These are phyloP conservation scores for Drosophila pallidifrons DNA, from an alignment of 1,140 invertebrate genomes.

Conservation along the genomic window DNA sequence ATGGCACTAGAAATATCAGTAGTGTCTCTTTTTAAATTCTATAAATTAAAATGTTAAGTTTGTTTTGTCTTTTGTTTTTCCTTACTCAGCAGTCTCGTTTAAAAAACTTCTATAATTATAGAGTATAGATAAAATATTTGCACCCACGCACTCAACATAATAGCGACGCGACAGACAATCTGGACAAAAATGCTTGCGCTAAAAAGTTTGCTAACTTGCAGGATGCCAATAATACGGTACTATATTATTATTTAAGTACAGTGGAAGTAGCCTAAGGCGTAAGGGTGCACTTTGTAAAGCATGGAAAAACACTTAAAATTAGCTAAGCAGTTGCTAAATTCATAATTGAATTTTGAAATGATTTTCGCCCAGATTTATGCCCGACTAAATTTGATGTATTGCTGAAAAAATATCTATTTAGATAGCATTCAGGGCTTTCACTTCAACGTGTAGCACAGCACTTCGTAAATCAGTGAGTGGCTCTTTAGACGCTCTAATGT, in stretches of 20 bases:
- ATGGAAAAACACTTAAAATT: conserved; percentile 4
- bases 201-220: conserved; percentile 2
- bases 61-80: too few species aligned
- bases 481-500: not conserved
- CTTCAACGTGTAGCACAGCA: not conserved
- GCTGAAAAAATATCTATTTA: too few species aligned
- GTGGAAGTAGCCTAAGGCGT: not conserved
- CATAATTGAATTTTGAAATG: not conserved
- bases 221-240: conserved; percentile 11
- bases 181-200: conserved; percentile 13
- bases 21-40: too few species aligned
- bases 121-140: conserved; percentile 8
- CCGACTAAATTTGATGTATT: not conserved
- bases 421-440: not conserved
- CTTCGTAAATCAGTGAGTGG: not conserved
- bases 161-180: conserved; percentile 3
- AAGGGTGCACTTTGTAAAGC: not conserved
- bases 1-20: too few species aligned
- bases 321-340: not conserved
- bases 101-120: not conserved
- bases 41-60: too few species aligned
- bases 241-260: not conserved
- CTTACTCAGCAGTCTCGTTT: not conserved
- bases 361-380: not conserved
- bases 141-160: conserved; percentile 22